Evolutionary conservation across 1,140 invertebrate genomes (phyloP), one percentile per base, ranked within the genome.

Genomic region (Tetramorium alpestre): DNA sequence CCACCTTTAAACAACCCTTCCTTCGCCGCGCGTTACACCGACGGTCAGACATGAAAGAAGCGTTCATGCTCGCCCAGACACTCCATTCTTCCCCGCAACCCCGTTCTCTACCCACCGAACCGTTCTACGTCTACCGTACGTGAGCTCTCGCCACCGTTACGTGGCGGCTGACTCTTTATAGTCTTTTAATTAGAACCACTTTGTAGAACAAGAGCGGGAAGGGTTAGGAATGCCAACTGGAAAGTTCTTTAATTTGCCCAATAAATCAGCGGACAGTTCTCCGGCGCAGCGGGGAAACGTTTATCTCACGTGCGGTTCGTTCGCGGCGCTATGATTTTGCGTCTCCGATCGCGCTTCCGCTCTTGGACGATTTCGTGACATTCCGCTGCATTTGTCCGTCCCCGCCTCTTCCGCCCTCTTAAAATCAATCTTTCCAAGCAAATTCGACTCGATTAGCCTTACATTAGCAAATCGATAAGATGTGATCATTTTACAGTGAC

Each of bases 141-240:
- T 91, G 88, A 92, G 82, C 22, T 67, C 75, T 75, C 82, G 87
- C 87, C 85, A 89, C 90, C 88, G 89, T 92, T 90, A 92, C 87
- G 82, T 86, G 86, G 85, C 84, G 86, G 87, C 87, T 91, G 87
- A 89, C 89, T 92, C 93, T 93, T 93, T 92, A 93, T 93, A 89
- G 92, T 91, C 88, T 92, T 93, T 92, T 93, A 93, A 93, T 93
- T 93, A 93, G 90, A 93, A 76, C 89, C 90, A 93, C 92, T 93
- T 93, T 93, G 89, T 90, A 77, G 77, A 91, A 89, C 77, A 91
- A 91, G 91, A 70, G 90, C 82, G 86, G 85, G 67, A 89, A 88
- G 90, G 86, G 91, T 90, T 90, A 88, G 91, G 81, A 93, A 92
- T 91, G 88, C 87, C 85, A 88, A 86, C 87, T 90, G 72, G 49